Conservation (phyloP, 2,797 vertebrate genomes). For the Amblyopsis hoosieri region DNA sequence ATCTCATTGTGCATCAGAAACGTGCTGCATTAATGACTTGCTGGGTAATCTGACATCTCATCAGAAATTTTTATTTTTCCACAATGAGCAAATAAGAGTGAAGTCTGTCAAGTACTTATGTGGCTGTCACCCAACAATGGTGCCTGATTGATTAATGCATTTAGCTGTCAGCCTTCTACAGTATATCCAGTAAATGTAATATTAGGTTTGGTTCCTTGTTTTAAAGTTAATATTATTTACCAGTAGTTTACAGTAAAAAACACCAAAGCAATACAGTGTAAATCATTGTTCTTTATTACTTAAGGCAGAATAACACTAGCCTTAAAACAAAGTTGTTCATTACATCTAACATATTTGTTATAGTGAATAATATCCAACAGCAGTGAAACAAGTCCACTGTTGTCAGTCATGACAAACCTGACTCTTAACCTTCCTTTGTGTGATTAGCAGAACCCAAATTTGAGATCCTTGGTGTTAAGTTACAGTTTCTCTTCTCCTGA, state of each 20-base stretch:
- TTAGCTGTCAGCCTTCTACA: slow-evolving; percentile 1
- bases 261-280: too few species aligned
- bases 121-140: slow-evolving; percentile 13
- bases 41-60: neutral
- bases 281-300: slow-evolving; percentile 49
- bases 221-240: too few species aligned
- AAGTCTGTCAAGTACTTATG: slow-evolving; percentile 23
- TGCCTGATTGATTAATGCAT: slow-evolving; percentile 26
- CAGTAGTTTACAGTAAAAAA: too few species aligned
- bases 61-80: neutral
- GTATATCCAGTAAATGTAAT: neutral
- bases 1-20: neutral
- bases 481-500: neutral
- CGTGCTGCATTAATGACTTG: neutral
- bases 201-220: neutral
- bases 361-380: slow-evolving; percentile 57
- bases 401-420: slow-evolving; percentile 38
- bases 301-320: neutral
- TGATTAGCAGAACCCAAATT: slow-evolving; percentile 23
- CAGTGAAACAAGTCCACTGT: slow-evolving; percentile 38
- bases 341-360: slow-evolving; percentile 49
- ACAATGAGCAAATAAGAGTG: neutral
- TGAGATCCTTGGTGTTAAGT: slow-evolving; percentile 6
- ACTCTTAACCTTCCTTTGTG: slow-evolving; percentile 41
- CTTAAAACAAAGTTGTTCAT: too few species aligned